Base-by-base conservation (phyloP, 2,113 vertebrate species). In the Aythya baeri region DNA sequence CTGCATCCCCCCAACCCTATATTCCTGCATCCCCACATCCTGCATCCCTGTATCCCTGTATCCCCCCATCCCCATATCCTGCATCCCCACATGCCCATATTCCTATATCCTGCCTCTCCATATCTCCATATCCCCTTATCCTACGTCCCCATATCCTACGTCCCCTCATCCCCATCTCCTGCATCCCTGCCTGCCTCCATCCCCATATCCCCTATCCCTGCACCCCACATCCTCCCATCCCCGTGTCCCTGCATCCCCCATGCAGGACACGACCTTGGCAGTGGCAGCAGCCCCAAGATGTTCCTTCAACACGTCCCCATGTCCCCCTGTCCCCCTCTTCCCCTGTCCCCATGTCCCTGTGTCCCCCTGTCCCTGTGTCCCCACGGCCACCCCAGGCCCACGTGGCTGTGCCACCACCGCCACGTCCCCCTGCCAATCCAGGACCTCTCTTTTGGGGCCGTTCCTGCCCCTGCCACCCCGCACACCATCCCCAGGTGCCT, bases 401-500 rank as follows among this genome's bases (percentile, higher is more conserved):
- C 9, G 54, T 57, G 54, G 54, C 54, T 3, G 27, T 31, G 54
- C 27, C 54, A 17, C 54, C 27, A 17, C 54, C 17, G 27, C 27
- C 50, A 4, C 12, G 23, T 52, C 54, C 27, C 54, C 16, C 29
- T 27, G 15, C 9, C 5, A 17, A 57, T 29, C 54, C 54, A 22
- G n/a, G n/a, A 34, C 59, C 25, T 32, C 57, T 50, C 18, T 7
- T 58, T 4, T 20, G 57, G 32, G 32, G 32, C 3, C 20, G 18
- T 17, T 27, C 61, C 61, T 4, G 23, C 11, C 61, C 61, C 61
- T 17, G 34, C 61, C 61, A 14, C 16, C 59, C 15, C 22, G 20
- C 14, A 27, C 52, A 6, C 22, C 14, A 26, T 63, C 61, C 61
- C 61, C 36, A 3, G 41, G 41, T 3, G 1, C 59, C 6, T 0